phyloP scores from a whole-genome alignment of 2,797 vertebrate species.

The Chiloscyllium punctatum region DNA sequence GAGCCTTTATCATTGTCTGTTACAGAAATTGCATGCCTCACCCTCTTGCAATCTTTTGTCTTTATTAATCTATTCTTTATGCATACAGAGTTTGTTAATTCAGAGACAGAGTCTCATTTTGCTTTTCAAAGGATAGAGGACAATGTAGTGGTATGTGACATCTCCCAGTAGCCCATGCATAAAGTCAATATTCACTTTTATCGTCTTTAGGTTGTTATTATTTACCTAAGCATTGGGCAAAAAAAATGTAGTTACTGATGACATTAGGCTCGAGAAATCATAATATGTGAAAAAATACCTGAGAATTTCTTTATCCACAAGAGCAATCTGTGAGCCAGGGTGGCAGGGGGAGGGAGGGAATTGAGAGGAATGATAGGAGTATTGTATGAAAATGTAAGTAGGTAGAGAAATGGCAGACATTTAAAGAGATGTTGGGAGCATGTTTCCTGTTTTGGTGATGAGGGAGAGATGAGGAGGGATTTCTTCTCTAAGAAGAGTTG shows the following conservation, averaged over 20 bases:
- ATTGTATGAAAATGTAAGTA: no score
- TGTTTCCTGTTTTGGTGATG: no score
- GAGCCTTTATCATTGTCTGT: neutral
- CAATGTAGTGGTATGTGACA: neutral
- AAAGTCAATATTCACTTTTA: neutral
- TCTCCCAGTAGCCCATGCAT: neutral
- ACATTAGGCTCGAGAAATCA: neutral
- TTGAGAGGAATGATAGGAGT: no score
- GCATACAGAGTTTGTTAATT: neutral
- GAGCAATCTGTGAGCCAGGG: no score
- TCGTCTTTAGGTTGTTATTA: neutral
- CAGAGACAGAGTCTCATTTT: neutral
- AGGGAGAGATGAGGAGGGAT: no score
- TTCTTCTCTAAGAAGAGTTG: no score
- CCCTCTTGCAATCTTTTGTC: neutral
- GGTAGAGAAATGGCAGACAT: no score
- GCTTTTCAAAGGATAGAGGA: neutral
- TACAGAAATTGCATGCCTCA: neutral
- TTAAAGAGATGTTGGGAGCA: no score
- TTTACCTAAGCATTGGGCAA: neutral
- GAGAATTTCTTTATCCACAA: no score
- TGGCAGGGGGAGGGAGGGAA: no score
- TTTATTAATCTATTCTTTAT: neutral
- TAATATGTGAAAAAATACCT: neutral
- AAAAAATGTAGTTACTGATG: neutral